Conservation (phyloP, 2,888 invertebrate species). For the Drosophila monieri region DNA sequence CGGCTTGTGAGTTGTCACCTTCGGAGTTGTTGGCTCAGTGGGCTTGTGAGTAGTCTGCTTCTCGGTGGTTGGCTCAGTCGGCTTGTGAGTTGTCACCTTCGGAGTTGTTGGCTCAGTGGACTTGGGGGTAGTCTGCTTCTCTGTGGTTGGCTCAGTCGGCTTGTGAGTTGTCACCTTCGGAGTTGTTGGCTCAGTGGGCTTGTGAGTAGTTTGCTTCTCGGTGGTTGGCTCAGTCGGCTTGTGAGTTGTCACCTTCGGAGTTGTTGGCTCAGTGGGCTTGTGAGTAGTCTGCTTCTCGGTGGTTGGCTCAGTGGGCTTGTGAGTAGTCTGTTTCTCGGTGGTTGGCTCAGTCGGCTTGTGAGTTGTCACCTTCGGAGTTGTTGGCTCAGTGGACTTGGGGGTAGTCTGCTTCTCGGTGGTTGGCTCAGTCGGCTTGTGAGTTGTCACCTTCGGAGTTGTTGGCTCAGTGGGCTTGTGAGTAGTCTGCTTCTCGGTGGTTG, state of each 20-base stretch:
- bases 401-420: background rate
- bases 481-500: background rate
- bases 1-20: too few species aligned
- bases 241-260: slow-evolving; percentile 4
- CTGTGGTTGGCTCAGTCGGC: background rate
- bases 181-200: background rate
- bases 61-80: too few species aligned
- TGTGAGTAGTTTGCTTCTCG: background rate
- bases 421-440: background rate
- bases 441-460: background rate
- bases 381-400: background rate
- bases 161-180: too few species aligned
- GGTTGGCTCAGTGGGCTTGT: slow-evolving; percentile 5
- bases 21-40: too few species aligned
- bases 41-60: too few species aligned
- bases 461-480: background rate
- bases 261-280: background rate
- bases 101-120: too few species aligned
- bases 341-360: background rate
- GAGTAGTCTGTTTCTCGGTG: background rate
- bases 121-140: too few species aligned
- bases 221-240: background rate
- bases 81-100: too few species aligned
- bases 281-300: slow-evolving; percentile 5
- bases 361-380: background rate